These are phyloP conservation scores for Passer montanus DNA, from an alignment of 2,113 vertebrate genomes.

Conservation along the genomic window DNA sequence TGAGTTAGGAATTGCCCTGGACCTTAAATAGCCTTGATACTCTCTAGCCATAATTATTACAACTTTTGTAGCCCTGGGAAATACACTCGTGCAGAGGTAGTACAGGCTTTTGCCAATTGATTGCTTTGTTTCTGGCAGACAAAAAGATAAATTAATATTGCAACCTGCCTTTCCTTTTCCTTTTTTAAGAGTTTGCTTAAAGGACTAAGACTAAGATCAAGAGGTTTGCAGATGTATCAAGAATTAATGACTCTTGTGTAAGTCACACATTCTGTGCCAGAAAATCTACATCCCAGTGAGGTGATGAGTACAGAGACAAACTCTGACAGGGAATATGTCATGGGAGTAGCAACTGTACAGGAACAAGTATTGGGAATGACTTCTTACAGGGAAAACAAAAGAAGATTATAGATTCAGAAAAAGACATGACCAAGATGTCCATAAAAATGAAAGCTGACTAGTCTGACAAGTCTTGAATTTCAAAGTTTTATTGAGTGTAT, in stretches of 20 bases:
- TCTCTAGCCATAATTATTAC: not conserved
- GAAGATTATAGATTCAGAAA: conserved; percentile 19
- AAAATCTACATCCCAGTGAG: conserved; percentile 21
- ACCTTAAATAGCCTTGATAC: not conserved
- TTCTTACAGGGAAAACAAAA: conserved; percentile 46
- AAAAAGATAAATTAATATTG: not conserved
- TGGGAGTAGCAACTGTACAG: conserved; percentile 19
- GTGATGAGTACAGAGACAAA: conserved; percentile 12
- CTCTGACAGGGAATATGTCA: conserved; percentile 35
- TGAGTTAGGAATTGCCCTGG: not conserved
- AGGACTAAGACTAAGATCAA: conserved; percentile 27
- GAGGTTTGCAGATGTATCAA: conserved; percentile 13
- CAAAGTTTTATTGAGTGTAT: not conserved
- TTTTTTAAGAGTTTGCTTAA: not conserved
- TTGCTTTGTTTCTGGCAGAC: not conserved
- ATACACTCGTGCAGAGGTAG: not conserved
- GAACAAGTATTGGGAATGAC: conserved; percentile 55
- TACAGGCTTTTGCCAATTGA: not conserved
- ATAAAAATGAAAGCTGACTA: conserved; percentile 39
- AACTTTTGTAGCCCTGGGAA: not conserved
- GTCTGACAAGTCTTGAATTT: conserved; percentile 25
- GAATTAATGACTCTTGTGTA: conserved; percentile 43
- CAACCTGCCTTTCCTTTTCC: not conserved
- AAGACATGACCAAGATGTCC: conserved; percentile 29
- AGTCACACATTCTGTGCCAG: conserved; percentile 15